Base-by-base conservation (phyloP, 2,888 invertebrate genomes). In the Drosophila cracens region DNA sequence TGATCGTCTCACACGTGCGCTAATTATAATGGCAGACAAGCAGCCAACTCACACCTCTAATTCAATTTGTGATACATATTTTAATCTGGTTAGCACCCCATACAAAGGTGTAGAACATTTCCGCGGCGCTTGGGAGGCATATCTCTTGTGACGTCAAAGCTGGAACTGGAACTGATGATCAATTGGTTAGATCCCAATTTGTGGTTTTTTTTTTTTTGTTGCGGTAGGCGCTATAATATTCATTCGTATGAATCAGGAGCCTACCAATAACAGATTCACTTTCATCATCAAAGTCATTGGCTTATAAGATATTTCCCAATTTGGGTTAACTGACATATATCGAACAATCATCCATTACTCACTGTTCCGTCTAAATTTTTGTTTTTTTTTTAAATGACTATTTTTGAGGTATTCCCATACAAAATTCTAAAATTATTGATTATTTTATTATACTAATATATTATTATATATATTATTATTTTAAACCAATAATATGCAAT, bases 1-100 rank as follows among this genome's bases (percentile, higher is more conserved):
- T 52, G 10, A 49, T 48, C 33, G 60, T 71, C 82, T 65, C 58
- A 58, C 65, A 66, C 58, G 61, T 48, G 57, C 67, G 88, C 78
- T 87, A 89, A 85, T 89, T 85, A 68, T 79, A 75, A 75, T 65
- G 68, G 38, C 82, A 76, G 89, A 72, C 74, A 63, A 43, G n/a
- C 77, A 52, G 65, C 33, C 63, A 61, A 66, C 64, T 56, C 34
- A 52, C 51, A 56, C 43, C 49, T 76, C 85, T 82, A 79, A 87
- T 76, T 89, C 49, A 57, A 76, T 76, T 74, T 59, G 66, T 29
- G 49, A 58, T 66, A 48, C 68, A 73, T 83, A 66, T 74, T 83
- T 69, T 36, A 31, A 31, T 46, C 49, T 52, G 62, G 69, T 85
- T 89, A 89, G 69, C 84, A 75, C 75, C 63, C 57, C 7, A 36